Base-by-base conservation (phyloP, 2,797 vertebrate species). In the Bradypodion ventrale region DNA sequence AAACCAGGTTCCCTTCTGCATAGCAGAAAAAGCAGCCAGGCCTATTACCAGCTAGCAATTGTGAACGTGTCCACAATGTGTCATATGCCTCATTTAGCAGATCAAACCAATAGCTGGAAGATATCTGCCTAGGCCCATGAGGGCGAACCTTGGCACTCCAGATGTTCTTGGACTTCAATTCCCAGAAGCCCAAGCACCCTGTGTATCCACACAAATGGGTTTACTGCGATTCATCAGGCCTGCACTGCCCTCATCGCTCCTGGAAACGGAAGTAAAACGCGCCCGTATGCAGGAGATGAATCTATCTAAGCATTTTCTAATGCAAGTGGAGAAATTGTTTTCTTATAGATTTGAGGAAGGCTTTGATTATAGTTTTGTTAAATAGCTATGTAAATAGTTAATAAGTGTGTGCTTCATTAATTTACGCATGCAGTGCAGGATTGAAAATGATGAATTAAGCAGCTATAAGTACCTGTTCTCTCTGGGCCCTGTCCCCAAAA, bases 271-370 rank as follows among this genome's bases (percentile, higher is more conserved):
- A n/a, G n/a, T n/a, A n/a, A n/a, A n/a, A n/a, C n/a, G n/a, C n/a
- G n/a, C n/a, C n/a, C n/a, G n/a, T n/a, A n/a, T n/a, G n/a, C n/a
- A 84, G 62, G 32, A 3, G 0, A 19, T 27, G 35, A 29, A 60
- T n/a, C 81, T 82, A 44, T n/a, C 27, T n/a, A n/a, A n/a, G n/a
- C 16, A 42, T 44, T 78, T 29, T 27, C 65, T 69, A 29, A 3
- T 56, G 8, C 46, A 59, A 19, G 16, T 37, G 23, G 73, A 15
- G 12, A 16, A 85, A 23, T 78, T n/a, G 0, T 0, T 23, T 79
- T 19, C 32, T 86, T 40, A n/a, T 77, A 35, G 84, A 72, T 46
- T 79, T 85, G 44, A 21, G 78, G 25, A 81, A 88, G 79, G 63
- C 7, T 25, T 25, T 27, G 9, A 35, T 69, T 5, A 75, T 78